Evolutionary conservation across 2,113 vertebrate genomes (phyloP), one percentile per base, ranked within the genome.

Genomic region (Mirza zaza): DNA sequence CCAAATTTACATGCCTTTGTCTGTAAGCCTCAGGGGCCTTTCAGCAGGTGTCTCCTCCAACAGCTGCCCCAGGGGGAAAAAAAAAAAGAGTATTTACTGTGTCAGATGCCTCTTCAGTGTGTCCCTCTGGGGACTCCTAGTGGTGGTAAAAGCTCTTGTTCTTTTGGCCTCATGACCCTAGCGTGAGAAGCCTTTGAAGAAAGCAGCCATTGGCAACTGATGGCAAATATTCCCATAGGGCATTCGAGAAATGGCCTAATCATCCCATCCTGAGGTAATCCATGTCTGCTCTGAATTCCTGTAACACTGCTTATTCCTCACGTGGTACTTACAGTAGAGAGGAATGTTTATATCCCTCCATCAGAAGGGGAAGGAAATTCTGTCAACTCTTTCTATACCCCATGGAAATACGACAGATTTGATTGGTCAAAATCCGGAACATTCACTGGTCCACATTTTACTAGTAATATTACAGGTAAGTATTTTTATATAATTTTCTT

Each of bases 21-120:
- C 90, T 79, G 2, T 67, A 92, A 92, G 94, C 84, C 76, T 82
- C 59, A 55, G 86, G 91, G 91, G 59, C 34, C 87, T 85, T 91
- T 86, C 11, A 96, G 97, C 97, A 97, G 95, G 95, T 90, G 90
- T 79, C 92, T 94, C 71, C 97, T 98, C 98, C 92, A 98, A 97
- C 97, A 98, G 98, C 98, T 98, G 98, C 94, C 67, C 75, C 76
- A 39, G 59, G 25, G 10, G 61, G 17, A 14, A 0, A 14, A 0
- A 14, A 77, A 63, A 55, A 45, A 92, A 90, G 39, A 67, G 34
- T 71, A 39, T 90, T 93, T 71, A 88, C 86, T 57, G 5, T 36
- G 71, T 80, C 42, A 94, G 73, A 86, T 86, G 97, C 98, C 98
- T 92, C 42, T 48, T 93, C 61, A 34, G 29, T 52, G 68, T 84